These are phyloP conservation scores for Eubasilissa splendida DNA, from an alignment of 2,888 invertebrate genomes.

Conservation along the genomic window DNA sequence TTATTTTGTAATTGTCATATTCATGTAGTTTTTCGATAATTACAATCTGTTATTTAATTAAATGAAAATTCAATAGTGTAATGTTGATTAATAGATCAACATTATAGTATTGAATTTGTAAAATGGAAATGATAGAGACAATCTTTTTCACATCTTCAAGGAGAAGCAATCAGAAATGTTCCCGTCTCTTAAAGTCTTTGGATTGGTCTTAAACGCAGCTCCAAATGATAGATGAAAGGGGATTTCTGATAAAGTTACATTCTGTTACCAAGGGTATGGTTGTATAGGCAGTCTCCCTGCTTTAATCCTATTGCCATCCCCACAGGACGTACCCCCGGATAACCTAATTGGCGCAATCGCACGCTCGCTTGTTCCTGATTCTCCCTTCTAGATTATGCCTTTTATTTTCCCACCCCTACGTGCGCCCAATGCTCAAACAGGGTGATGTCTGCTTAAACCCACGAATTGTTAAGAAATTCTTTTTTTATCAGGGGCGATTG, in stretches of 20 bases:
- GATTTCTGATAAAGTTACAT: constrained; percentile 1
- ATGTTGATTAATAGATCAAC: too few species aligned
- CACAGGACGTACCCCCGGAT: constrained; percentile 43
- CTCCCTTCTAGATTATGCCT: constrained; percentile 32
- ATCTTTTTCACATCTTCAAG: neutral
- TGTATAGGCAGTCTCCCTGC: constrained; percentile 21
- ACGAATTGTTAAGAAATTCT: constrained; percentile 16
- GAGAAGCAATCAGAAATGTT: constrained; percentile 4
- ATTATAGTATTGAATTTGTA: too few species aligned
- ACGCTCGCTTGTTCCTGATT: constrained; percentile 43
- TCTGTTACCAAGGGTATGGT: neutral
- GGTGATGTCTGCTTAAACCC: constrained; percentile 15
- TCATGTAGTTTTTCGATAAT: too few species aligned
- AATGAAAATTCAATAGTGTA: too few species aligned
- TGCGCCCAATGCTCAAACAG: constrained; percentile 31
- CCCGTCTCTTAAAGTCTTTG: neutral
- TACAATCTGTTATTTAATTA: too few species aligned
- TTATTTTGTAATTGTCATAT: too few species aligned
- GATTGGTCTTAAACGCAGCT: neutral
- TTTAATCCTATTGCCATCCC: constrained; percentile 39
- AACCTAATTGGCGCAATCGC: constrained; percentile 57
- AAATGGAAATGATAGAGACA: too few species aligned
- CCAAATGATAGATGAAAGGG: neutral
- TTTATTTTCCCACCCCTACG: constrained; percentile 37
- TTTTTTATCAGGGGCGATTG: constrained; percentile 17